These are phyloP conservation scores for Diploptera punctata DNA, from an alignment of 2,888 invertebrate species.

Conservation along the genomic window DNA sequence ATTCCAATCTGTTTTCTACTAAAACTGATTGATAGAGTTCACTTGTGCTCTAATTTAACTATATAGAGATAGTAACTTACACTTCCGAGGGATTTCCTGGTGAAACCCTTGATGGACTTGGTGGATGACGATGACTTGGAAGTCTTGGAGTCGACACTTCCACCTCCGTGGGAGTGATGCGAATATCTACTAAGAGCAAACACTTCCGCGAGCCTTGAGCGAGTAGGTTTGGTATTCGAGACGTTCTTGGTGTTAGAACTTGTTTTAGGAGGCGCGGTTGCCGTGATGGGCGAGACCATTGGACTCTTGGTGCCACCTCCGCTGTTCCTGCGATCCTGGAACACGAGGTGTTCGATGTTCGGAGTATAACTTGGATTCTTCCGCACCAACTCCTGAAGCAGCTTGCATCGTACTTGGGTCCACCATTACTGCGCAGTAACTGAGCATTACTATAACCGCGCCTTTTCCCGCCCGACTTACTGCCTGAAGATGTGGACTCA, in stretches of 20 bases:
- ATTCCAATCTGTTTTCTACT: no score
- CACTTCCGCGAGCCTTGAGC: slow-evolving; percentile 59
- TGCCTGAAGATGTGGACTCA: slow-evolving; percentile 53
- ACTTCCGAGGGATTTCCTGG: slow-evolving; percentile 6
- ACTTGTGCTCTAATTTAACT: no score
- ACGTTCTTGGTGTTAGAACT: slow-evolving; percentile 44
- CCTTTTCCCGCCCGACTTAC: slow-evolving; percentile 53
- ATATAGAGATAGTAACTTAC: neutral
- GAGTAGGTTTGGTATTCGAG: slow-evolving; percentile 18
- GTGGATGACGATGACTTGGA: neutral
- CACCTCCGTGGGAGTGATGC: slow-evolving; percentile 21
- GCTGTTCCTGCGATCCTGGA: slow-evolving; percentile 59
- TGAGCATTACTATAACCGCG: slow-evolving; percentile 53
- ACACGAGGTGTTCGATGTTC: slow-evolving; percentile 65
- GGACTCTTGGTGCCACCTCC: slow-evolving; percentile 50
- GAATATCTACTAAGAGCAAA: slow-evolving; percentile 52
- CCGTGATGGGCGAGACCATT: slow-evolving; percentile 22
- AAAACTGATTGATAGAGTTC: no score
- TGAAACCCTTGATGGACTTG: neutral
- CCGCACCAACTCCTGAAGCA: slow-evolving; percentile 53
- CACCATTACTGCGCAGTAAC: slow-evolving; percentile 47
- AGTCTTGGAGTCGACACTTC: slow-evolving; percentile 4
- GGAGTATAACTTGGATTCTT: slow-evolving; percentile 61
- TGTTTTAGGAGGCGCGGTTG: neutral
- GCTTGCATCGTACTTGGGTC: slow-evolving; percentile 50